Evolutionary conservation across 2,888 invertebrate species (phyloP).

Genomic region (Micoletzkya japonica): DNA sequence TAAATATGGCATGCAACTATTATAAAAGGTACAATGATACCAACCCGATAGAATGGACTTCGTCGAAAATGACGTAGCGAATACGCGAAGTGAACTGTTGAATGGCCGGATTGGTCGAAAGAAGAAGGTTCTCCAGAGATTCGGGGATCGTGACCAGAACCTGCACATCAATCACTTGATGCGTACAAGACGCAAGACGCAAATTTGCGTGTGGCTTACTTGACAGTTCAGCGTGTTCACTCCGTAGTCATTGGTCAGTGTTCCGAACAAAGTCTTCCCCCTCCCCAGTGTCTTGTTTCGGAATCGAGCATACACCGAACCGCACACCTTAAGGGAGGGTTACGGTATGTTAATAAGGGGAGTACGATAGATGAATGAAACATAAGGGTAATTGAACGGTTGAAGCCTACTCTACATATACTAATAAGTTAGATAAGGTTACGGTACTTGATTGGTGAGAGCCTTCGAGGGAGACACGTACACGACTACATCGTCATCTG

Average conservation of each 20-base stretch:
- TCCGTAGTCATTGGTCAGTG: slow-evolving; percentile 52
- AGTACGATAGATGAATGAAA: no score
- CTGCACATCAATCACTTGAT: slow-evolving; percentile 15
- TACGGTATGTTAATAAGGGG: no score
- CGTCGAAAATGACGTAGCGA: slow-evolving; percentile 62
- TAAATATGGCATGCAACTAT: neutral
- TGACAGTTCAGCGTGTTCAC: slow-evolving; percentile 57
- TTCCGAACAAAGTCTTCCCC: slow-evolving; percentile 64
- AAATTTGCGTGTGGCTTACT: slow-evolving; percentile 22
- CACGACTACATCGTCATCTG: slow-evolving; percentile 64
- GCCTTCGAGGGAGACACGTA: slow-evolving; percentile 65
- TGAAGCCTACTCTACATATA: no score
- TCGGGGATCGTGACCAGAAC: slow-evolving; percentile 61
- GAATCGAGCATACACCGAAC: slow-evolving; percentile 64
- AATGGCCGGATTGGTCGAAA: slow-evolving; percentile 53
- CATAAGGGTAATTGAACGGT: no score
- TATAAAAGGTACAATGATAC: neutral
- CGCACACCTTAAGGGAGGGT: slow-evolving; percentile 46
- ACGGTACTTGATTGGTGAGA: slow-evolving; percentile 60
- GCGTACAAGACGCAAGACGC: neutral
- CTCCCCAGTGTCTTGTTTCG: slow-evolving; percentile 59
- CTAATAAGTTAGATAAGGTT: no score
- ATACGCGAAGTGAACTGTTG: slow-evolving; percentile 58
- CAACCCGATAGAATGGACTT: slow-evolving; percentile 61
- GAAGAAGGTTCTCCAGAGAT: slow-evolving; percentile 53